Base-by-base conservation (phyloP, 2,888 invertebrate genomes). In the Yponomeuta plumbellus region DNA sequence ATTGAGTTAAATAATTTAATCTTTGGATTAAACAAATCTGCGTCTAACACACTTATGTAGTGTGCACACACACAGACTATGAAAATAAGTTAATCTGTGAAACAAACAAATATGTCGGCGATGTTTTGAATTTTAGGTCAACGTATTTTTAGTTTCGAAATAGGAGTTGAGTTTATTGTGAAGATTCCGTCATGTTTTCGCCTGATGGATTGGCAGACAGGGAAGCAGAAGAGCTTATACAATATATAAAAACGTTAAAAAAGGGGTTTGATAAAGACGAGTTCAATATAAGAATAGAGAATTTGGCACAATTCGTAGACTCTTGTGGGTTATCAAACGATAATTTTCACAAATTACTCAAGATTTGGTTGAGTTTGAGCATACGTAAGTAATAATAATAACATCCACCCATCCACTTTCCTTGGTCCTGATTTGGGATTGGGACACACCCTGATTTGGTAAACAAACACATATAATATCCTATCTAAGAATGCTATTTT, bases 221-320 rank as follows among this genome's bases (percentile, higher is more conserved):
- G 17, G 44, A 52, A 17, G 83, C 87, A 1, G 84, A 86, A 13
- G 88, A 91, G 68, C 85, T 91, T 67, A 86, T 91, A 68, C 79
- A 85, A 66, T 91, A 85, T 71, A 82, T 90, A 56, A 86, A 85
- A 71, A 80, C 86, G 2, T 71, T 91, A 65, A 88, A 82, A 67
- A 88, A 79, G 74, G 88, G 91, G 1, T 91, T 90, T 67, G 88
- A 91, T 68, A 89, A 88, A 74, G 85, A 88, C 70, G 80, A 89
- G 67, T 90, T 86, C 74, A 83, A 87, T 70, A 79, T 74, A 70
- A 88, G 88, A 74, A 76, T 91, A 21, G 80, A 87, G 44, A 86
- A 88, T 74, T 76, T 91, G 66, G 79, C 81, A 0, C 77, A 80
- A 68, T 74, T 77, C 67, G 85, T 84, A 64, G 87, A 87, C 70